Conservation (phyloP, 92 coral and sea anemone species). For the Heteractis magnifica region DNA sequence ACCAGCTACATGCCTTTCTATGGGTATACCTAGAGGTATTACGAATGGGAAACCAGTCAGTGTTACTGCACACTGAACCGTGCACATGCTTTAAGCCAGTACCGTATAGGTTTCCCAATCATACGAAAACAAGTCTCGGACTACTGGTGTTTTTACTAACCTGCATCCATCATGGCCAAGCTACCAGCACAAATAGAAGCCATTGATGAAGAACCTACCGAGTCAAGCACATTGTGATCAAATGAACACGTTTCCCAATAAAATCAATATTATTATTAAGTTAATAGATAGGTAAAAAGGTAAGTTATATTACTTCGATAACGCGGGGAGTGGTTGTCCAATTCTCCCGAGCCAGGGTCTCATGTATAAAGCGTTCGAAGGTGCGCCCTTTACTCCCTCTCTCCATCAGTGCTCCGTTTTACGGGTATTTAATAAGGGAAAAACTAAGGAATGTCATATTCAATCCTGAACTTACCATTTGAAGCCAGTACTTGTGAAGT, state of each 20-base stretch:
- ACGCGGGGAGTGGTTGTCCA: too few species aligned
- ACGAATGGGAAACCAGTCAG: too few species aligned
- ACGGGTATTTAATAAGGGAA: not conserved
- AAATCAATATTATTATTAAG: too few species aligned
- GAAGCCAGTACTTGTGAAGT: conserved; percentile 93
- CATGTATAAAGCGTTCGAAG: too few species aligned
- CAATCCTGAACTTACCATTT: conserved; percentile 64
- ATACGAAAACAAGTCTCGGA: not conserved
- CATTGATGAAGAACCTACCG: conserved; percentile 91
- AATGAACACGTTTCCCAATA: not conserved
- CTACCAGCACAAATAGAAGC: conserved; percentile 99
- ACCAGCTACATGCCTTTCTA: conserved; percentile 82
- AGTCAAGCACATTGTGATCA: not conserved
- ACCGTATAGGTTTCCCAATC: not conserved
- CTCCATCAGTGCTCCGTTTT: too few species aligned
- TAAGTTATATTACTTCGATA: too few species aligned
- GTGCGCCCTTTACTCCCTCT: too few species aligned
- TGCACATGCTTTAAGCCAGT: too few species aligned
- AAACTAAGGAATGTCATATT: not conserved
- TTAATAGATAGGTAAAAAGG: too few species aligned
- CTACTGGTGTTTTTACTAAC: conserved; percentile 27
- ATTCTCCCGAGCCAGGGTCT: too few species aligned
- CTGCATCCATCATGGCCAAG: conserved; percentile 96
- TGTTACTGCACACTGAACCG: too few species aligned
- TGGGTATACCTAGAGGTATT: conserved; percentile 67